Percentiles rank a stretch among this genome's conserved stretches.
phyloP scores from a whole-genome alignment of 2,888 invertebrate species.

The Podotricha telesiphe region DNA sequence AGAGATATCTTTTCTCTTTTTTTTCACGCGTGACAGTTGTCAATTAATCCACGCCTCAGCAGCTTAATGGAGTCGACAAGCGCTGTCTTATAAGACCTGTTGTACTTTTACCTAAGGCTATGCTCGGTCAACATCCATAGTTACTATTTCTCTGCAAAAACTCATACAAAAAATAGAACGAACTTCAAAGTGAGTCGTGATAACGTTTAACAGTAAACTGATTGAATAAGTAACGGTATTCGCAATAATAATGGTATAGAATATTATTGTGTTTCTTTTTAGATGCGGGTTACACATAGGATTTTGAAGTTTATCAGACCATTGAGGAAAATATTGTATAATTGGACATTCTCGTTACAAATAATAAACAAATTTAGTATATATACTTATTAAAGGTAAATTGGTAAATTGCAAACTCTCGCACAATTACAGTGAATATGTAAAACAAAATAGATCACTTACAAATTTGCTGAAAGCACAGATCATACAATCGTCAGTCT shows the following conservation, averaged over 20 bases:
- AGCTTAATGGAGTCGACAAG: constrained; percentile 26
- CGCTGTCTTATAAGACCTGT: constrained; percentile 17
- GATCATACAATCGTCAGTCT: constrained; percentile 21
- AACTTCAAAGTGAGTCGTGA: constrained; percentile 54
- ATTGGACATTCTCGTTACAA: background rate
- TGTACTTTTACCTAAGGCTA: constrained; percentile 29
- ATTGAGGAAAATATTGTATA: constrained; percentile 6
- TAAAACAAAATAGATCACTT: background rate
- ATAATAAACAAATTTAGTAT: background rate
- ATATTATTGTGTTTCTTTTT: constrained; percentile 39
- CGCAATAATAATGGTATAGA: constrained; percentile 50
- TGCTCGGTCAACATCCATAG: constrained; percentile 29
- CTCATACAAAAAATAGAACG: constrained; percentile 38
- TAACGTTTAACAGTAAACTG: constrained; percentile 64
- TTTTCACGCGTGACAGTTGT: constrained; percentile 21
- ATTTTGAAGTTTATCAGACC: constrained; percentile 12
- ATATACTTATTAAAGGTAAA: too few species aligned
- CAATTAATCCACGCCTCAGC: constrained; percentile 23
- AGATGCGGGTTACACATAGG: constrained; percentile 27
- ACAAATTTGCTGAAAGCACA: background rate
- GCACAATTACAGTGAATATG: background rate
- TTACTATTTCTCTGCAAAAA: constrained; percentile 31
- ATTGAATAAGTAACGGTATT: constrained; percentile 63
- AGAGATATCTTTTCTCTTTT: constrained; percentile 17
- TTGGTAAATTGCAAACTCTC: too few species aligned